phyloP scores from a whole-genome alignment of 2,113 vertebrate species.

The Cinclus cinclus region DNA sequence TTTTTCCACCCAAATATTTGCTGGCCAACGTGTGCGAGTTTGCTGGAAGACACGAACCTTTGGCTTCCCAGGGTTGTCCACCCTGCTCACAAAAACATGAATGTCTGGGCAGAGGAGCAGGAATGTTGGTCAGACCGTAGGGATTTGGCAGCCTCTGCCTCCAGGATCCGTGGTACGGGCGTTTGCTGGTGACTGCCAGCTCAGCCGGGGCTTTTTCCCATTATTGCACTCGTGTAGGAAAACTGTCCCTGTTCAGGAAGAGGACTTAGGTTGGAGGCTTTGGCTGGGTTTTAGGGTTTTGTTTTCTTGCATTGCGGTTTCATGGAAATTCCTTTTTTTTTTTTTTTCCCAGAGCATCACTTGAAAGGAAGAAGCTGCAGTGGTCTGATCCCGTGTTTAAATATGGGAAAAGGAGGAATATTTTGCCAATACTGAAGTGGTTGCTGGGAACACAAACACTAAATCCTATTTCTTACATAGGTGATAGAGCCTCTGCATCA shows the following conservation, averaged over 20 bases:
- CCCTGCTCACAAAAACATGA: background rate
- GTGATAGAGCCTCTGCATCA: background rate
- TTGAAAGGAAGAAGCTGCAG: background rate
- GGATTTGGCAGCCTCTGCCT: constrained; percentile 11
- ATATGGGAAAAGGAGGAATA: background rate
- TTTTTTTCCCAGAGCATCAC: background rate
- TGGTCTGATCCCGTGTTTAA: background rate
- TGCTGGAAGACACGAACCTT: background rate
- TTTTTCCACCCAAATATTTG: background rate
- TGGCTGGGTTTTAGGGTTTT: background rate
- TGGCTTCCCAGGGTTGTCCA: background rate
- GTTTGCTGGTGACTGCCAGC: background rate
- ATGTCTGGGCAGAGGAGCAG: background rate
- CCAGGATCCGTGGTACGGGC: rapidly evolving
- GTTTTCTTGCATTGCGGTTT: background rate
- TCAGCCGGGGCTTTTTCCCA: rapidly evolving
- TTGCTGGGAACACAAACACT: background rate
- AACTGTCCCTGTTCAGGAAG: background rate
- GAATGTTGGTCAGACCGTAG: background rate
- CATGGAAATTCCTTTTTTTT: background rate
- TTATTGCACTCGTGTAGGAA: background rate
- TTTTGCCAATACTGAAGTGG: background rate
- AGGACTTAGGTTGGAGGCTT: background rate
- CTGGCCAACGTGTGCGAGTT: rapidly evolving
- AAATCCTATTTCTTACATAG: background rate